These are phyloP conservation scores for Drosophila nebulosa DNA, from an alignment of 1,140 invertebrate genomes.

Conservation along the genomic window DNA sequence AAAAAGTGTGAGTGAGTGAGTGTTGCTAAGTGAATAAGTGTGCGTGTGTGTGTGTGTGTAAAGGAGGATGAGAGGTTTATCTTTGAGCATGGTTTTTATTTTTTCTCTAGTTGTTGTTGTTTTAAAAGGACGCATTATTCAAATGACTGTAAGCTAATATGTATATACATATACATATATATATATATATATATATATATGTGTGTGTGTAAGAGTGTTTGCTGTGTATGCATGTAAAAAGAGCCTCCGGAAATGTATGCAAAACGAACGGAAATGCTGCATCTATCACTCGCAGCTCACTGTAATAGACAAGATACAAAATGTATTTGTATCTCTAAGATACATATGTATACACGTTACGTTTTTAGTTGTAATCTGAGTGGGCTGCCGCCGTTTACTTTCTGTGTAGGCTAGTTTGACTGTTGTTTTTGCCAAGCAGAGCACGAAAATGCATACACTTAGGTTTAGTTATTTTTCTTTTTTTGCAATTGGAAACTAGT, in stretches of 20 bases:
- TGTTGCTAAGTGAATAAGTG: conserved; percentile 23
- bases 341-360: conserved; percentile 47
- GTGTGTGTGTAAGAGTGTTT: conserved; percentile 44
- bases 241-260: conserved; percentile 53
- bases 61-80: not conserved
- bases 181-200: too few species aligned
- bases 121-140: conserved; percentile 54
- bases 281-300: conserved; percentile 45
- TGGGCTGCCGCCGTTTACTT: conserved; percentile 50
- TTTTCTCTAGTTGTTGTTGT: conserved; percentile 11
- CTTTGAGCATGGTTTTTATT: not conserved
- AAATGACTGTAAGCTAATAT: conserved; percentile 37
- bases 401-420: conserved; percentile 2
- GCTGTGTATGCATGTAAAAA: conserved; percentile 39
- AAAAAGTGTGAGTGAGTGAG: not conserved
- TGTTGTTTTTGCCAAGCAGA: conserved; percentile 70
- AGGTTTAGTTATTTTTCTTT: conserved; percentile 22
- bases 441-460: conserved; percentile 48
- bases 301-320: conserved; percentile 28
- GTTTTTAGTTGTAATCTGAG: conserved; percentile 65
- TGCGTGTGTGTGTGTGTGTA: not conserved
- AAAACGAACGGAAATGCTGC: conserved; percentile 54
- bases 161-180: too few species aligned
- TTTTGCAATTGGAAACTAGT: conserved; percentile 63
- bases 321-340: conserved; percentile 30